Percentiles rank a stretch among this genome's conserved stretches.
Conservation (phyloP, 2,888 invertebrate genomes). For the Liodrosophila aerea region DNA sequence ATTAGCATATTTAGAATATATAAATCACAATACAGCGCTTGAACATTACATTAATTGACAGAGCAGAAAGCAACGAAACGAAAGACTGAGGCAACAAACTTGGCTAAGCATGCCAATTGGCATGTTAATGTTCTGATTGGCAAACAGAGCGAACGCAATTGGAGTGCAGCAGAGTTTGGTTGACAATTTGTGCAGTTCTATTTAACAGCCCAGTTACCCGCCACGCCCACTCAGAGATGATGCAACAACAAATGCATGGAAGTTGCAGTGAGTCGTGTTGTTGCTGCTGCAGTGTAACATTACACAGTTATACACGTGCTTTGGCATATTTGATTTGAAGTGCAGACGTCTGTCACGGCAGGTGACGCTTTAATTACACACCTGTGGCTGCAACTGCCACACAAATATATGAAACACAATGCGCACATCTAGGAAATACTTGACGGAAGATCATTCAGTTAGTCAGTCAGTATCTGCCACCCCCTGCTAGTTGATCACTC, state of each 20-base stretch:
- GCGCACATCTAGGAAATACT: constrained; percentile 28
- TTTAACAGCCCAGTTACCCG: constrained; percentile 19
- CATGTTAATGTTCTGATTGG: constrained; percentile 42
- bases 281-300: constrained; percentile 59
- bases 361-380: constrained; percentile 56
- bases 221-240: constrained; percentile 25
- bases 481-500: constrained; percentile 9
- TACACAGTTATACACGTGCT: constrained; percentile 66
- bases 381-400: constrained; percentile 27
- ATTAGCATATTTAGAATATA: constrained; percentile 4
- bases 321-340: constrained; percentile 60
- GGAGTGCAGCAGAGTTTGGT: constrained; percentile 25
- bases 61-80: constrained; percentile 24
- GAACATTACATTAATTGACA: constrained; percentile 35
- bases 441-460: constrained; percentile 13
- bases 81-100: constrained; percentile 50
- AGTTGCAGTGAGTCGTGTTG: constrained; percentile 42
- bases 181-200: constrained; percentile 35
- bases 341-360: constrained; percentile 60
- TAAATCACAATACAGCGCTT: constrained; percentile 31
- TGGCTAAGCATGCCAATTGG: constrained; percentile 17
- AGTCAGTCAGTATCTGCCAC: too few relatives aligned
- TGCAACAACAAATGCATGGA: constrained; percentile 22
- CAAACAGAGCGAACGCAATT: constrained; percentile 31
- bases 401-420: constrained; percentile 11